These are phyloP conservation scores for Holocentrus rufus DNA, from an alignment of 2,797 vertebrate species.

Conservation along the genomic window DNA sequence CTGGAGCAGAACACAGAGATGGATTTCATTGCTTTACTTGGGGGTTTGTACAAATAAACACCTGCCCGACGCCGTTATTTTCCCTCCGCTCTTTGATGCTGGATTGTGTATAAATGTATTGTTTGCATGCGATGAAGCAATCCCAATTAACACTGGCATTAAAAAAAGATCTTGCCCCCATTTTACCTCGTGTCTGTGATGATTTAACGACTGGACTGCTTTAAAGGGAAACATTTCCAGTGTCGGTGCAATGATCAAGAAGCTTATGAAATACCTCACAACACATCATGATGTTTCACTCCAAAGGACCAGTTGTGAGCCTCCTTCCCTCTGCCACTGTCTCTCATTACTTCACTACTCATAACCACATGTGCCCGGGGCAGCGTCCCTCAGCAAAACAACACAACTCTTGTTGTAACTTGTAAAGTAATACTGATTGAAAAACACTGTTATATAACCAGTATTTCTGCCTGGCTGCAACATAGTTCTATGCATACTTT, in stretches of 20 bases:
- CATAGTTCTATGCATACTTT: too few relatives aligned
- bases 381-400: too few relatives aligned
- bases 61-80: slow-evolving; percentile 9
- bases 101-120: neutral
- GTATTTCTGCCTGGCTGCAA: too few relatives aligned
- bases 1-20: slow-evolving; percentile 21
- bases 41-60: slow-evolving; percentile 16
- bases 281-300: neutral
- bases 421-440: too few relatives aligned
- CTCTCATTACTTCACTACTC: neutral
- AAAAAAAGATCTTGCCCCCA: neutral
- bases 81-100: neutral
- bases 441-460: too few relatives aligned
- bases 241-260: too few relatives aligned
- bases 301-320: neutral
- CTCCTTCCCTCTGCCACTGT: neutral
- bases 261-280: neutral
- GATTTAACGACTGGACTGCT: too few relatives aligned
- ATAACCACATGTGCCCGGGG: too few relatives aligned
- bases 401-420: too few relatives aligned
- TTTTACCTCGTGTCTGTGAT: too few relatives aligned
- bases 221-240: too few relatives aligned
- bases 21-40: slow-evolving; percentile 15
- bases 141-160: neutral
- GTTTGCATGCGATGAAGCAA: neutral